These are phyloP conservation scores for Himalopsyche anomala DNA, from an alignment of 2,888 invertebrate species.

Conservation along the genomic window DNA sequence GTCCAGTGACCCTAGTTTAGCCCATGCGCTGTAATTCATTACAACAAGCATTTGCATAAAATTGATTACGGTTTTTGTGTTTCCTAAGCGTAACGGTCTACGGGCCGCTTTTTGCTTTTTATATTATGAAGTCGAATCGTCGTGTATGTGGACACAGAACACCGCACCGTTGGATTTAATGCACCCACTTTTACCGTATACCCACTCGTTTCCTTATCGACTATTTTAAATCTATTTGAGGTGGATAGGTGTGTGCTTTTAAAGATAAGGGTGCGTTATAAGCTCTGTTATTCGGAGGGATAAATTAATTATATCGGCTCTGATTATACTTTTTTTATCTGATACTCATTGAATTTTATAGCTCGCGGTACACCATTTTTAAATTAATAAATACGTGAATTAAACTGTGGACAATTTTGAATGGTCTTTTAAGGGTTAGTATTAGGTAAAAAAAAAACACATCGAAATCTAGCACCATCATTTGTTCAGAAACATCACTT, in stretches of 20 bases:
- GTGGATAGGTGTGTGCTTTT: constrained; percentile 21
- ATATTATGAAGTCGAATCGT: constrained; percentile 4
- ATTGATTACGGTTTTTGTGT: constrained; percentile 65
- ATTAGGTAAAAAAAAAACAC: too few relatives aligned
- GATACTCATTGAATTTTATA: too few relatives aligned
- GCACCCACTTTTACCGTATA: constrained; percentile 21
- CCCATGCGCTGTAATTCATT: constrained; percentile 62
- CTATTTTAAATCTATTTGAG: constrained; percentile 49
- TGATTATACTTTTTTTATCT: neutral
- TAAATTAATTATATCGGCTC: neutral
- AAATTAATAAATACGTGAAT: too few relatives aligned
- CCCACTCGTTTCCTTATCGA: constrained; percentile 44
- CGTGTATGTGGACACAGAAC: constrained; percentile 20
- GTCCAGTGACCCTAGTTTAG: constrained; percentile 28
- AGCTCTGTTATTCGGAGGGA: neutral
- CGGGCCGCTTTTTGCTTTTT: constrained; percentile 37
- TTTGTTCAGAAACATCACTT: too few relatives aligned
- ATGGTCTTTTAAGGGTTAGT: too few relatives aligned
- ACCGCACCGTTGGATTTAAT: constrained; percentile 36
- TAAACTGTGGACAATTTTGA: too few relatives aligned
- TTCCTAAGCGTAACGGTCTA: constrained; percentile 48
- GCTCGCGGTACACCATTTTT: too few relatives aligned
- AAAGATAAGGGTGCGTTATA: constrained; percentile 24
- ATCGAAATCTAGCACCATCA: too few relatives aligned
- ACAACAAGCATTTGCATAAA: constrained; percentile 63